Conservation (phyloP, 2,797 vertebrate species). For the Pyrocephalus nanus region DNA sequence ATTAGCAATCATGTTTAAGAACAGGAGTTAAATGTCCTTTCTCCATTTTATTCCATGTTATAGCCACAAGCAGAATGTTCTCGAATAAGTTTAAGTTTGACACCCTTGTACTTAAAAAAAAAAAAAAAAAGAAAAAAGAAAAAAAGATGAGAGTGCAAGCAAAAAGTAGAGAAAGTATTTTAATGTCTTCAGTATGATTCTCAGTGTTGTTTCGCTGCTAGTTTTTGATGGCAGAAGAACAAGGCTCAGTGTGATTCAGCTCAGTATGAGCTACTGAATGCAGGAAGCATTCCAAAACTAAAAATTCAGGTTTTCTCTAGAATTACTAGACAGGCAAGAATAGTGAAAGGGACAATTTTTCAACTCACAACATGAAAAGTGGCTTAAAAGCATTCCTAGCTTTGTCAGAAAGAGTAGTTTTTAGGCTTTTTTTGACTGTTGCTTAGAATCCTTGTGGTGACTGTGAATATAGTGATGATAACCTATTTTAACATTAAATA, state of each 20-base stretch:
- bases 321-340: background rate
- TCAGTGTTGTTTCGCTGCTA: background rate
- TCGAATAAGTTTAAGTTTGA: background rate
- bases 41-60: background rate
- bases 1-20: background rate
- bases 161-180: background rate
- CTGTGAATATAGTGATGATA: background rate
- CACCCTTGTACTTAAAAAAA: background rate
- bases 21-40: background rate
- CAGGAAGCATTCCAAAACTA: background rate
- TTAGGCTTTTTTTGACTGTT: background rate
- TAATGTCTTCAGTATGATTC: background rate
- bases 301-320: background rate
- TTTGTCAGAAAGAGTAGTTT: background rate
- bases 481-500: background rate
- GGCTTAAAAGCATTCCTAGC: background rate
- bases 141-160: background rate
- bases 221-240: background rate
- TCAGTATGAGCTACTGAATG: background rate
- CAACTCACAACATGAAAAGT: background rate
- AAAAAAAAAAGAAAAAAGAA: background rate
- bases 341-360: background rate
- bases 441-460: background rate
- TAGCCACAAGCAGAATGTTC: background rate
- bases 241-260: background rate